Base-by-base conservation (phyloP, 1,140 invertebrate species). In the Mactra quadrangularis region DNA sequence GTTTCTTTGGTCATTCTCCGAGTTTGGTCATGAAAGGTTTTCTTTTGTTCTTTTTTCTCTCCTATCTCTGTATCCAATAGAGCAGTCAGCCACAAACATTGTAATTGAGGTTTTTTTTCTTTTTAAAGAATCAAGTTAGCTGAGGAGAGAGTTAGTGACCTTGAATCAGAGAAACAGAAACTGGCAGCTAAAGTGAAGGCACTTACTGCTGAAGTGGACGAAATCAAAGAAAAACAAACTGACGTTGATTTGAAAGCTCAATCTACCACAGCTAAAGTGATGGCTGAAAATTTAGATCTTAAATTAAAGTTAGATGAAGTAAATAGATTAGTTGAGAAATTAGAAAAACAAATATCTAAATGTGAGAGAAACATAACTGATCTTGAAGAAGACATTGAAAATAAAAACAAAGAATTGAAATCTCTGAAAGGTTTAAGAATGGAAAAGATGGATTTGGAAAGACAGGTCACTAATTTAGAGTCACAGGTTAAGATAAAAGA, bases 331-430 rank as follows among this genome's bases (percentile, higher is more conserved):
- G 27, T 60, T 47, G 82, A 78, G 78, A 84, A 81, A 64, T 55
- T 85, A 53, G 86, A 87, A 41, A 70, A 84, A 22, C 86, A 87
- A 47, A 76, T 84, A 31, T 33, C 50, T 9, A 70, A 81, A 60
- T 81, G 77, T 0, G 95, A 96, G 87, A 91, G 92, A 86, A 91
- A 94, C 52, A 81, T 86, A 4, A 70, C 75, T 53, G 85, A 89
- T 57, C 75, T 90, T 27, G 86, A 92, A 50, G 76, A 66, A n/a
- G 87, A 89, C 41, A 74, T 72, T 3, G 79, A 85, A 35, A 47
- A 55, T 22, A 81, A 81, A 38, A 81, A 81, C 27, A 68, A 33
- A n/a, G 86, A 86, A 38, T 64, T 72, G 41, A 33, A 70, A 9
- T 29, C 82, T 13, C 57, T 85, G 59, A 86, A 86, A 55, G 78